Conservation (phyloP, 2,113 vertebrate species). For the Orientallactaga bullata region DNA sequence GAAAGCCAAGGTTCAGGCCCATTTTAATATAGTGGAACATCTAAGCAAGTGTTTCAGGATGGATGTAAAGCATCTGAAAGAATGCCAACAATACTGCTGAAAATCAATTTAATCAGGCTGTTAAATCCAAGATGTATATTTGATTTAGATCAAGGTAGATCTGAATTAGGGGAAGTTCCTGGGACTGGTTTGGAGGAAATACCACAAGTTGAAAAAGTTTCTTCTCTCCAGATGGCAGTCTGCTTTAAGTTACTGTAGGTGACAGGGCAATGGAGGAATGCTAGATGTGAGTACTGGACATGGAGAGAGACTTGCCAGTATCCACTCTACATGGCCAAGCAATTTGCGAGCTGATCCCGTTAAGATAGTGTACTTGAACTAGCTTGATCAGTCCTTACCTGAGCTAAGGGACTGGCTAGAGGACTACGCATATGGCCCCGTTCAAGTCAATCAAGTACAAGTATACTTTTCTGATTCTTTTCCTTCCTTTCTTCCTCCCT, state of each 20-base stretch:
- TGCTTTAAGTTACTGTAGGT: not conserved
- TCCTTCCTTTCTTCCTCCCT: too few relatives aligned
- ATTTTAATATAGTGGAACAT: constrained; percentile 13
- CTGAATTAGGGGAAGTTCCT: constrained; percentile 18
- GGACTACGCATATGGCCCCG: not conserved
- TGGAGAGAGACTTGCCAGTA: not conserved
- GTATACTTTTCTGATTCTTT: not conserved
- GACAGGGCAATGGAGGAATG: not conserved
- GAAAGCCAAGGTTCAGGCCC: not conserved
- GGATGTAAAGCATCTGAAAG: constrained; percentile 31
- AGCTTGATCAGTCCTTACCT: not conserved
- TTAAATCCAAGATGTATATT: constrained; percentile 46
- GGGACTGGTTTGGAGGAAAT: constrained; percentile 15
- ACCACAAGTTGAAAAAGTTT: not conserved
- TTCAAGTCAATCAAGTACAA: not conserved
- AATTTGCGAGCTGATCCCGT: not conserved
- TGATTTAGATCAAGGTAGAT: constrained; percentile 50
- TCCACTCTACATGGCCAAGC: not conserved
- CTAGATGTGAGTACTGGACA: not conserved
- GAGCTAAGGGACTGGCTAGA: not conserved
- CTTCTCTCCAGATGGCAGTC: not conserved
- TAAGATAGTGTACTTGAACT: not conserved
- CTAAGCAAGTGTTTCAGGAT: constrained; percentile 17
- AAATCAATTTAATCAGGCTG: constrained; percentile 37
- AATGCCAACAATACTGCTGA: not conserved